Evolutionary conservation across 2,888 invertebrate genomes (phyloP).

Genomic region (Drosophila meridiana): DNA sequence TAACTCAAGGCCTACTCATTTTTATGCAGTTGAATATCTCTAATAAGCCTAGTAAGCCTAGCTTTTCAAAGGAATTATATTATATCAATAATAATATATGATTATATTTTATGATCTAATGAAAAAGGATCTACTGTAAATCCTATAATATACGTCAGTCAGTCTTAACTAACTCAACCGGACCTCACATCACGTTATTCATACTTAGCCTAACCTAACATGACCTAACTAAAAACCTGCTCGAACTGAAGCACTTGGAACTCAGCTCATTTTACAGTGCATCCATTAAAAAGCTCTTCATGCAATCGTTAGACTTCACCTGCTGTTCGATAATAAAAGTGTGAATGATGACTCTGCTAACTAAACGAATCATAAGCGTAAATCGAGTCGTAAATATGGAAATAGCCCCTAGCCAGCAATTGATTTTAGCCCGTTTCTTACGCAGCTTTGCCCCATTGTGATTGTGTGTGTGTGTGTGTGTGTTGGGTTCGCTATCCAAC

Average conservation of each 20-base stretch:
- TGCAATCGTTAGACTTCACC: slow-evolving; percentile 3
- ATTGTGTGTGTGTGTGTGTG: not conserved
- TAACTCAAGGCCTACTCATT: not conserved
- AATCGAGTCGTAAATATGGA: slow-evolving; percentile 34
- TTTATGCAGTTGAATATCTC: not conserved
- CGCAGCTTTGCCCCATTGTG: slow-evolving; percentile 34
- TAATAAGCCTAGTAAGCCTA: too few relatives aligned
- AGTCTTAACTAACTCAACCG: not conserved
- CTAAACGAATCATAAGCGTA: slow-evolving; percentile 29
- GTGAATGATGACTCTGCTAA: slow-evolving; percentile 27
- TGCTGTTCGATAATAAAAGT: slow-evolving; percentile 24
- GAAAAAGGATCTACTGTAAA: not conserved
- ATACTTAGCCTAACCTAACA: not conserved
- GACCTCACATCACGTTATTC: not conserved
- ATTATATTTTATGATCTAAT: too few relatives aligned
- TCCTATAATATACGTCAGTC: not conserved
- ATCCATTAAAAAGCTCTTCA: not conserved
- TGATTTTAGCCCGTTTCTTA: slow-evolving; percentile 25
- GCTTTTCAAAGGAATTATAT: too few relatives aligned
- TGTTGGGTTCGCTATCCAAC: slow-evolving; percentile 2
- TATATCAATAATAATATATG: too few relatives aligned
- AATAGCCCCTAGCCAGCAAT: slow-evolving; percentile 19
- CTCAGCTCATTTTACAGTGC: not conserved
- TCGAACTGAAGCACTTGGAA: not conserved
- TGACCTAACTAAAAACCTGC: not conserved